These are phyloP conservation scores for Potamarius usumacintae DNA, from an alignment of 2,113 vertebrate species.

Conservation along the genomic window DNA sequence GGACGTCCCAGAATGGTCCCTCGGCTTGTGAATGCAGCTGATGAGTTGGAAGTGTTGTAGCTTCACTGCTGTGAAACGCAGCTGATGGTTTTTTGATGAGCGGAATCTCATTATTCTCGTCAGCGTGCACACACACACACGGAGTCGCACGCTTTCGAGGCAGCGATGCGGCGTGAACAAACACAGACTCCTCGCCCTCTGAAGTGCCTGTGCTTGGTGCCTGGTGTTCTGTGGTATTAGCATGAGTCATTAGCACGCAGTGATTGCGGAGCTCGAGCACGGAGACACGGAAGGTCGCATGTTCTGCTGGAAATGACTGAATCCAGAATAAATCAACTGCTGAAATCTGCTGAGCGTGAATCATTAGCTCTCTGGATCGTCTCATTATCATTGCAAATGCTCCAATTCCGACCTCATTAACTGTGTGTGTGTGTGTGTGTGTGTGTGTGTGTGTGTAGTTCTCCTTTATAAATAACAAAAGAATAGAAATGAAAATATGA, in stretches of 20 bases:
- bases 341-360: constrained; percentile 4
- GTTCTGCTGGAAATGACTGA: neutral
- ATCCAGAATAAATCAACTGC: constrained; percentile 23
- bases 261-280: neutral
- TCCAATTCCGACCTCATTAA: neutral
- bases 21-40: neutral
- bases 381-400: constrained; percentile 16
- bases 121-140: too few species aligned
- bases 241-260: constrained; percentile 17
- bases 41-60: neutral
- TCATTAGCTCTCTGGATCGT: neutral
- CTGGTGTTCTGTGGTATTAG: neutral
- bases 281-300: neutral
- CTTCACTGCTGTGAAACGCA: neutral
- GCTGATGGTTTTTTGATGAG: neutral
- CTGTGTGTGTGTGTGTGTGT: neutral
- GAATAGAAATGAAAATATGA: neutral
- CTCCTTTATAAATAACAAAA: neutral
- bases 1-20: neutral
- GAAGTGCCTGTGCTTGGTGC: neutral
- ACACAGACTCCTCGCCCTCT: neutral
- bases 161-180: too few species aligned
- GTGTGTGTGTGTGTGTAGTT: neutral
- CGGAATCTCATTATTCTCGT: neutral
- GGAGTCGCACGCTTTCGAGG: too few species aligned